Conservation (phyloP, 2,888 invertebrate genomes). For the Yponomeuta cagnagella region DNA sequence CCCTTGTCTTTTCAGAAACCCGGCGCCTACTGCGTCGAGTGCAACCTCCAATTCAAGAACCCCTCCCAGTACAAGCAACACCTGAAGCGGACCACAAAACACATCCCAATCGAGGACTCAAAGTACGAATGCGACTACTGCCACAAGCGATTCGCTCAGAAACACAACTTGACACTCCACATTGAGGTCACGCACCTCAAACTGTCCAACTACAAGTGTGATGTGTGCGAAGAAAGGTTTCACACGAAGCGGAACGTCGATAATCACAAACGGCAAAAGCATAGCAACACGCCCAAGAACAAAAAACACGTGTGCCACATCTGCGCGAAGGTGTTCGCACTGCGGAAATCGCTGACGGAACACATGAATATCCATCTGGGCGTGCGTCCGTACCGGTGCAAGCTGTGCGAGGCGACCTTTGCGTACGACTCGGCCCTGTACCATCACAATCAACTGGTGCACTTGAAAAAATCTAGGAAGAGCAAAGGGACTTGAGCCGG, state of each 20-base stretch:
- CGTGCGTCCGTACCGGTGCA: slow-evolving; percentile 2
- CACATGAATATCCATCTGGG: neutral
- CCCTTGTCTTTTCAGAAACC: neutral
- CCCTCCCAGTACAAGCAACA: neutral
- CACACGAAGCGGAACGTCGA: neutral
- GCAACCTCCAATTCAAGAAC: neutral
- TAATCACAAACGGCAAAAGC: neutral
- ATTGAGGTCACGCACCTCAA: slow-evolving; percentile 5
- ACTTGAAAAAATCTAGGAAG: neutral
- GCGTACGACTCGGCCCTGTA: neutral
- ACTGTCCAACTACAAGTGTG: neutral
- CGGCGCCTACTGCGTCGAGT: neutral
- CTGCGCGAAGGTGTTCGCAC: neutral
- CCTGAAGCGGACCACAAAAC: neutral
- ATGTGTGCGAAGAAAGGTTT: neutral
- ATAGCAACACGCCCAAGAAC: neutral
- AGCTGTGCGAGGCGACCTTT: neutral
- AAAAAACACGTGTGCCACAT: slow-evolving; percentile 1
- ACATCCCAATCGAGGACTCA: neutral
- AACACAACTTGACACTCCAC: neutral
- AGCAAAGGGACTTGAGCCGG: neutral
- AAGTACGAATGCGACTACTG: neutral
- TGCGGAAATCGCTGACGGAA: neutral
- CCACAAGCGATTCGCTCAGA: neutral
- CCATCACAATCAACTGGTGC: neutral